Conservation (phyloP, 2,113 vertebrate genomes). For the Xiphorhynchus elegans region DNA sequence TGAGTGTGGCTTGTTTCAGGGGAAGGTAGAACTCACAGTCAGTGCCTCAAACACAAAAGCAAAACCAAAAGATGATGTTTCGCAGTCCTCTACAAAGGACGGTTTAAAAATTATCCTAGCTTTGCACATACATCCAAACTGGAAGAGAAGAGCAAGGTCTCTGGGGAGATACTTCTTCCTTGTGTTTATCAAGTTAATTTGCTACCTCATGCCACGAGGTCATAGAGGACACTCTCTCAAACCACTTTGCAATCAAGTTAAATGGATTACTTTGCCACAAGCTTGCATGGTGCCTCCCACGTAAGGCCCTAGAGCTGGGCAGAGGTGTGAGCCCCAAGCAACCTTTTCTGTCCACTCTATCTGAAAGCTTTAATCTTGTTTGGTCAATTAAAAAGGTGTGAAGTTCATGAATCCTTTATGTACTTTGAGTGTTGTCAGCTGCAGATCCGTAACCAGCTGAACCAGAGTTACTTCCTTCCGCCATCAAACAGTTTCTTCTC, state of each 20-base stretch:
- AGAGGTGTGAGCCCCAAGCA: neutral
- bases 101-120: neutral
- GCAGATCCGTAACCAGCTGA: neutral
- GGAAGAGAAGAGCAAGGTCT: neutral
- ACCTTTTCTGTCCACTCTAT: slow-evolving; percentile 8
- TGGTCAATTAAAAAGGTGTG: slow-evolving; percentile 54
- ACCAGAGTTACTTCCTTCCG: neutral
- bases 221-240: neutral
- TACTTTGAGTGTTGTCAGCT: neutral
- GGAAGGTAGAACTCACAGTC: neutral
- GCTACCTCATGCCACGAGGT: neutral
- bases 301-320: neutral
- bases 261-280: slow-evolving; percentile 34
- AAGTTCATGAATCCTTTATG: slow-evolving; percentile 39
- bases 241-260: neutral
- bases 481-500: neutral
- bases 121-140: neutral
- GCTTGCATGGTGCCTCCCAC: neutral
- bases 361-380: slow-evolving; percentile 32
- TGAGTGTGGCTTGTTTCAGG: neutral
- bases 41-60: neutral
- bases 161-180: neutral
- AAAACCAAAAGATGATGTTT: neutral
- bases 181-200: neutral
- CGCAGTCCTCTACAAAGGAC: neutral